These are phyloP conservation scores for Seriola aureovittata DNA, from an alignment of 2,113 vertebrate species.

Conservation along the genomic window DNA sequence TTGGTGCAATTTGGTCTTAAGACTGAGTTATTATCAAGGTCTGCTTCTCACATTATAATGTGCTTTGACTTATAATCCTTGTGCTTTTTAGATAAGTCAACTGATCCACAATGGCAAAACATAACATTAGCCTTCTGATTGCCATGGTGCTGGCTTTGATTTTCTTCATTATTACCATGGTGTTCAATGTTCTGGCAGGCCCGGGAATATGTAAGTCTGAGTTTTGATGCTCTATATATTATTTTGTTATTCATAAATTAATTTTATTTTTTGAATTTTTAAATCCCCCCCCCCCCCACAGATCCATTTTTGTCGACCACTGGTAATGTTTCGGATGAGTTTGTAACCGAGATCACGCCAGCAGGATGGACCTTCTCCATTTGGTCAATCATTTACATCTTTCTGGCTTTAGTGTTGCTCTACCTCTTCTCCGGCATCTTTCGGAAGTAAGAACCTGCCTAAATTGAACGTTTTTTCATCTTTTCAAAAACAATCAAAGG, in stretches of 20 bases:
- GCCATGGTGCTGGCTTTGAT: constrained; percentile 65
- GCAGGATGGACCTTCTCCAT: constrained; percentile 82
- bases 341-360: constrained; percentile 77
- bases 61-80: constrained; percentile 9
- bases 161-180: constrained; percentile 68
- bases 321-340: constrained; percentile 69
- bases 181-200: constrained; percentile 69
- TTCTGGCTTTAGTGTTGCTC: constrained; percentile 66
- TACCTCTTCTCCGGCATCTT: constrained; percentile 73
- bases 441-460: constrained; percentile 67
- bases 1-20: not conserved
- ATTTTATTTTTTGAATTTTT: not conserved
- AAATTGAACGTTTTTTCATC: not conserved
- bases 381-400: constrained; percentile 81
- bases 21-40: not conserved
- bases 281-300: constrained; percentile 31
- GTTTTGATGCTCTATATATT: not conserved
- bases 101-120: constrained; percentile 64
- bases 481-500: not conserved
- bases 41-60: not conserved
- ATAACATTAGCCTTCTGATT: constrained; percentile 52
- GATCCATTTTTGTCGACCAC: constrained; percentile 73
- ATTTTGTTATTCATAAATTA: no score
- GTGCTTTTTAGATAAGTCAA: constrained; percentile 28
- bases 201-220: constrained; percentile 66